Percentiles rank a stretch among this genome's conserved stretches.
phyloP scores from a whole-genome alignment of 2,113 vertebrate genomes.

The Pygoscelis adeliae region DNA sequence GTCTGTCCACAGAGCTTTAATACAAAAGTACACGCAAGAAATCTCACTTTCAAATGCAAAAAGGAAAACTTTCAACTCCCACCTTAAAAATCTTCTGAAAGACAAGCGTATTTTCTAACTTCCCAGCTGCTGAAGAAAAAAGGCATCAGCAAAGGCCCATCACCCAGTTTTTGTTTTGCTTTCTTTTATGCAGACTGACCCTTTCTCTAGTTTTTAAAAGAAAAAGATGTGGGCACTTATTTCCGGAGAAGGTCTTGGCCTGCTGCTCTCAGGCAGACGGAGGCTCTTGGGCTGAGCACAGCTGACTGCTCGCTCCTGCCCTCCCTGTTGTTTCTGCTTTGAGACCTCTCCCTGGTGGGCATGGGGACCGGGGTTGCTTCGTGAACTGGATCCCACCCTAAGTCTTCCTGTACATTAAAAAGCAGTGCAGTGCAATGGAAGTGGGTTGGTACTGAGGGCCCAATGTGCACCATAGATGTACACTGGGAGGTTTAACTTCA shows the following conservation, averaged over 20 bases:
- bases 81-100: not conserved
- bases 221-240: not conserved
- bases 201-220: not conserved
- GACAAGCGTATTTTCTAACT: not conserved
- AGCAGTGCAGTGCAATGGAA: not conserved
- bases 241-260: not conserved
- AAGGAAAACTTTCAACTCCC: not conserved
- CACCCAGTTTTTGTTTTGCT: not conserved
- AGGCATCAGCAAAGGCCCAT: not conserved
- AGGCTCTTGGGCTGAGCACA: not conserved
- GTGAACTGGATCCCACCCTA: not conserved
- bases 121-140: not conserved
- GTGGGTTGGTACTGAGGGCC: not conserved
- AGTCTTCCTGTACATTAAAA: not conserved
- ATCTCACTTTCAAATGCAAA: not conserved
- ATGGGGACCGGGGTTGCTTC: rapidly evolving
- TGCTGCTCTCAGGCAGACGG: not conserved
- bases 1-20: not conserved
- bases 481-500: not conserved
- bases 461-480: rapidly evolving
- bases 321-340: not conserved
- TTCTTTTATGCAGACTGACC: not conserved
- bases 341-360: not conserved
- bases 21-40: not conserved
- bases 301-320: not conserved